Evolutionary conservation across 2,888 invertebrate genomes (phyloP), one percentile per base, ranked within the genome.

Genomic region (Apamea monoglypha): DNA sequence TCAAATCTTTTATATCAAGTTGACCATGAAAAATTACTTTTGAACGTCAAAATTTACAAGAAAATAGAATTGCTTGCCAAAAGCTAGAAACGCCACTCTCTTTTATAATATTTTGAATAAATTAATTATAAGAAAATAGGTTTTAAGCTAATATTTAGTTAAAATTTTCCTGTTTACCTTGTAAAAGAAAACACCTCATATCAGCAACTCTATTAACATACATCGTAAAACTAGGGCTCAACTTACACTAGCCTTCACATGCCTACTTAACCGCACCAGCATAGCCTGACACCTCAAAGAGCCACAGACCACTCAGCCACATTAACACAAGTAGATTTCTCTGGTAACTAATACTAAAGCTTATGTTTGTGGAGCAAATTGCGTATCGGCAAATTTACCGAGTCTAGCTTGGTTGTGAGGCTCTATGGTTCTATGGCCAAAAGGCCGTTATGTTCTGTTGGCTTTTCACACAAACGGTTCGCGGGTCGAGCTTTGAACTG

Each of bases 321-420:
- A 85, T 85, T 82, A 86, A 85, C 83, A 88, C 83, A 86, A 81
- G 72, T 78, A 89, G 87, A 90, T 87, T 89, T 90, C 86, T 87
- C 85, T 85, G 68, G 88, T 84, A 84, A 91, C 90, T 90, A 88
- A 88, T 84, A 85, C 68, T 68, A 85, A 82, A 80, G 72, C 70
- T 59, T 82, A 81, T 87, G 91, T 95, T 94, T 94, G 92, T 88
- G 76, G 87, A 92, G 92, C 91, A 93, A 93, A 94, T 94, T 92
- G 94, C 95, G 93, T 94, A 94, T 94, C 95, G 91, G 94, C 94
- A 95, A 95, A 95, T 95, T 95, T 92, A 92, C 94, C 88, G 90
- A 92, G 89, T 84, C 89, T 78, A 64, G 81, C 87, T 82, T 88
- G 32, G 67, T 61, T 63, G 74, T 80, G 40, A 87, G 59, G 77